Base-by-base conservation (phyloP, 2,888 invertebrate genomes). In the Sphaerophoria taeniata region DNA sequence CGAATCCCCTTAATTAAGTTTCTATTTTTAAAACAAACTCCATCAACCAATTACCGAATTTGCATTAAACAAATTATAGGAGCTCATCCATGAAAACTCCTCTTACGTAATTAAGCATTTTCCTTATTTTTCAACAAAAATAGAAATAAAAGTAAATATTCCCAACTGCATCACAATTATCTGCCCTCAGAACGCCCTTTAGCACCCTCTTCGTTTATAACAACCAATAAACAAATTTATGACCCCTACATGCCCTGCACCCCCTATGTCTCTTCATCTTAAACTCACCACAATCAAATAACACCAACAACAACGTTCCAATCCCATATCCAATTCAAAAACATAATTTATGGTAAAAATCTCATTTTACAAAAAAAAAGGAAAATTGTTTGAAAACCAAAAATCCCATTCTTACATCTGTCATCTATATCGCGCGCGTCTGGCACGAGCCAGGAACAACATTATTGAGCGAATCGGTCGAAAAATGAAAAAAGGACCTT, bases 371-470 rank as follows among this genome's bases (percentile, higher is more conserved):
- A 85, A 5, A 69, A 74, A 82, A 47, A 63, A 24, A 47, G 4
- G 9, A 61, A 47, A 49, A 43, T 43, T 24, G 24, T 24, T 24
- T 6, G 3, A 36, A 65, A 84, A 67, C 75, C 65, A 72, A 72
- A 85, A 81, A 85, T 85, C 81, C 84, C 76, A 81, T 76, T 72
- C 81, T 81, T 85, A 77, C 81, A 85, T 85, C 85, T 85, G 85
- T 85, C 85, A 65, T 80, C 69, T 55, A 47, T 4, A 53, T 51
- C 67, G 53, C 69, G 70, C 45, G 78, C 61, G 75, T 43, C 69
- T 45, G 81, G 81, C 85, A 85, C 85, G 85, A 85, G 85, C 81
- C 85, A 75, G 7, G 24, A 24, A 56, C 24, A 14, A 45, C 24
- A 63, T 77, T 56, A 34, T 56, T 33, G 12, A 49, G 47, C 6